phyloP scores from a whole-genome alignment of 1,140 invertebrate species.

The Scaptomyza hsui region DNA sequence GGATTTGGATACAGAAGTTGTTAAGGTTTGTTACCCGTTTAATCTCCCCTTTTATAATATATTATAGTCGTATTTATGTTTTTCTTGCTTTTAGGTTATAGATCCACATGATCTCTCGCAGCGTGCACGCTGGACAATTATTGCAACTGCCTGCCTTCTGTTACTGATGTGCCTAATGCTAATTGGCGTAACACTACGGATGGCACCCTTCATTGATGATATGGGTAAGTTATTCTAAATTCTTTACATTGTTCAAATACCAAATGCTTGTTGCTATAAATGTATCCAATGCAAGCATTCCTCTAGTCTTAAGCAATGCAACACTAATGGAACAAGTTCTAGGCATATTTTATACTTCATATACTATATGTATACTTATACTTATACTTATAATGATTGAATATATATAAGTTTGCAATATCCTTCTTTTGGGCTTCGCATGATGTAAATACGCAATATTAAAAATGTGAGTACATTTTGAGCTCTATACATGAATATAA shows the following conservation, averaged over 20 bases:
- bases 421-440: constrained; percentile 38
- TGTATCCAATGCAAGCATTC: constrained; percentile 40
- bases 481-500: constrained; percentile 20
- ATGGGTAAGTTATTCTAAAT: constrained; percentile 90
- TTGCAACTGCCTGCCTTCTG: constrained; percentile 92
- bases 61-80: neutral
- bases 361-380: constrained; percentile 11
- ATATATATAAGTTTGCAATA: constrained; percentile 41
- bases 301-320: constrained; percentile 48
- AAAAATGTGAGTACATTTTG: neutral
- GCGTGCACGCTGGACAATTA: constrained; percentile 93
- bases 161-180: constrained; percentile 93
- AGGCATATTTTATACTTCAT: constrained; percentile 2
- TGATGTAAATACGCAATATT: constrained; percentile 20
- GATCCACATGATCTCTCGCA: constrained; percentile 91
- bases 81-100: constrained; percentile 84
- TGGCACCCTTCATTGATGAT: constrained; percentile 96
- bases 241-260: constrained; percentile 10
- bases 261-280: constrained; percentile 33
- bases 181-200: constrained; percentile 93
- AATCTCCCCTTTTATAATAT: neutral
- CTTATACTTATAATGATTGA: neutral
- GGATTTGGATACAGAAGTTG: constrained; percentile 81
- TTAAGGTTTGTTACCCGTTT: constrained; percentile 60
- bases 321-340: constrained; percentile 71